Percentiles rank a stretch among this genome's conserved stretches.
phyloP scores from a whole-genome alignment of 2,888 invertebrate species.

The Galerucella pusilla region DNA sequence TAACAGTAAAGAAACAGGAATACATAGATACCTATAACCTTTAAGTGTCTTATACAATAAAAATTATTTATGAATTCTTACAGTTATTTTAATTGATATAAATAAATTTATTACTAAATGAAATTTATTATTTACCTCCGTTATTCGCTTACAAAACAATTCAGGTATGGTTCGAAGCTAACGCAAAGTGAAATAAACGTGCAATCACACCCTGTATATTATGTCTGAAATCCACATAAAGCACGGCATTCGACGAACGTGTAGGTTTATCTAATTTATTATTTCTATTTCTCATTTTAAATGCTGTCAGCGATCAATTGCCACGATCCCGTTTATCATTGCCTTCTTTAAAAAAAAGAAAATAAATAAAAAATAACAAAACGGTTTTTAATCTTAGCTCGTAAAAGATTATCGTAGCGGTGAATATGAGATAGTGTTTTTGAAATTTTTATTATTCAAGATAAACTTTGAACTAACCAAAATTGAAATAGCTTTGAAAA shows the following conservation, averaged over 20 bases:
- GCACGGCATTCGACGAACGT: slow-evolving; percentile 15
- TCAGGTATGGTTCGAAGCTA: too few relatives aligned
- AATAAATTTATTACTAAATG: too few relatives aligned
- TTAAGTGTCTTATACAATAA: too few relatives aligned
- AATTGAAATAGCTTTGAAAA: neutral
- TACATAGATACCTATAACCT: too few relatives aligned
- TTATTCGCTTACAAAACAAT: too few relatives aligned
- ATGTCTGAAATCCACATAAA: slow-evolving; percentile 14
- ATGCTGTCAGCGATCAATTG: slow-evolving; percentile 25
- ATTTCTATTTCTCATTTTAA: slow-evolving; percentile 14
- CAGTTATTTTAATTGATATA: too few relatives aligned
- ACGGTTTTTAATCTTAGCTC: slow-evolving; percentile 11
- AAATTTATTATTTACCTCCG: too few relatives aligned
- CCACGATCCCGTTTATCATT: slow-evolving; percentile 27
- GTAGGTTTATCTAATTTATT: slow-evolving; percentile 32
- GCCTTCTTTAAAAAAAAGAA: slow-evolving; percentile 8
- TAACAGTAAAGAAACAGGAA: too few relatives aligned
- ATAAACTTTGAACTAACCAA: neutral
- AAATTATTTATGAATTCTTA: too few relatives aligned
- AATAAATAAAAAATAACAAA: neutral
- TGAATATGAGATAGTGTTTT: slow-evolving; percentile 14
- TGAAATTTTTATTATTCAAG: neutral
- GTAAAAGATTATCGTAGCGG: slow-evolving; percentile 12
- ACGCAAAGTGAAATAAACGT: neutral
- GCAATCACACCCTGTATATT: slow-evolving; percentile 17